Percentiles rank a stretch among this genome's conserved stretches.
Evolutionary conservation across 1,140 invertebrate species (phyloP).

Genomic region (Geopemphigus sp.): DNA sequence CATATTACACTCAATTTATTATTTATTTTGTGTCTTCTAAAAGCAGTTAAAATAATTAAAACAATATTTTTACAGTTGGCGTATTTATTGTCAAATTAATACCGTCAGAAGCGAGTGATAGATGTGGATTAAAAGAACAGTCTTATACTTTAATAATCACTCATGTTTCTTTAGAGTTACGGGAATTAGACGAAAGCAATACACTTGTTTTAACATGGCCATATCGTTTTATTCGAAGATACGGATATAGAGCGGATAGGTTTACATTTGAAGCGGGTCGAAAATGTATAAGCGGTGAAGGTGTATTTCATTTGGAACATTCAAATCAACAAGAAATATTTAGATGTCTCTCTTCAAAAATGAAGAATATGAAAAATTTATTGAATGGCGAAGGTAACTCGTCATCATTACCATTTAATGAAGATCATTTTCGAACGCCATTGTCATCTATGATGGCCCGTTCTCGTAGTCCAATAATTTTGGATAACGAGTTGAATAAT

Average conservation of each 20-base stretch:
- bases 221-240: slow-evolving; percentile 78
- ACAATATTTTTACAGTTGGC: slow-evolving; percentile 54
- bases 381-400: slow-evolving; percentile 66
- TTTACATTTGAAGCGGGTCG: slow-evolving; percentile 89
- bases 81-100: slow-evolving; percentile 75
- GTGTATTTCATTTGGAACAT: slow-evolving; percentile 75
- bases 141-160: slow-evolving; percentile 73
- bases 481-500: slow-evolving; percentile 53
- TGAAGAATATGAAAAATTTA: slow-evolving; percentile 80
- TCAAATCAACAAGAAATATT: slow-evolving; percentile 77
- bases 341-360: slow-evolving; percentile 70
- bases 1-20: no score
- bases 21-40: no score
- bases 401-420: slow-evolving; percentile 58
- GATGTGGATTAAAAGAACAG: slow-evolving; percentile 69
- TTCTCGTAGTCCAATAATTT: slow-evolving; percentile 65
- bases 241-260: slow-evolving; percentile 76
- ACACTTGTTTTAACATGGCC: slow-evolving; percentile 78
- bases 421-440: slow-evolving; percentile 71
- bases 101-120: slow-evolving; percentile 72
- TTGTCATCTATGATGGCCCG: slow-evolving; percentile 55
- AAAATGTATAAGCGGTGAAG: slow-evolving; percentile 82
- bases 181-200: slow-evolving; percentile 63
- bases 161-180: slow-evolving; percentile 69
- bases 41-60: neutral